A percentile compares a stretch with the other conserved stretches of the same genome.
phyloP scores from a whole-genome alignment of 2,113 vertebrate genomes.

The Oncorhynchus masou region DNA sequence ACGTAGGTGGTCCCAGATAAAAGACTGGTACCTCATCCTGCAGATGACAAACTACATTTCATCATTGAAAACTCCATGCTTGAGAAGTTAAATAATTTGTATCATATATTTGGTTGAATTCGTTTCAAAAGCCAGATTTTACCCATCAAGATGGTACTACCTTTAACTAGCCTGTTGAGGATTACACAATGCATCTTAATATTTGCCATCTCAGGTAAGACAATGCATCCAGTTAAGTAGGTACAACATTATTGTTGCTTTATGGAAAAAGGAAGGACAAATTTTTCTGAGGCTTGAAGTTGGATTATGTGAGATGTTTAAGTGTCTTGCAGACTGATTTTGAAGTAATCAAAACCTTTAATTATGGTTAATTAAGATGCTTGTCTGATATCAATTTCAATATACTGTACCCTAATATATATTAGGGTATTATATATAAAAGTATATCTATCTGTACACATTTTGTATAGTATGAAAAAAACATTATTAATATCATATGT shows the following conservation, averaged over 20 bases:
- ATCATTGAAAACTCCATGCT: background rate
- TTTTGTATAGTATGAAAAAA: too few relatives aligned
- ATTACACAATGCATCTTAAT: constrained; percentile 15
- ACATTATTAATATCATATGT: too few relatives aligned
- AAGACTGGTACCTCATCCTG: constrained; percentile 13
- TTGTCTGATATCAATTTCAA: background rate
- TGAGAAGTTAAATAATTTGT: background rate
- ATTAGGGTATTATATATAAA: too few relatives aligned
- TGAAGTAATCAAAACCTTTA: too few relatives aligned
- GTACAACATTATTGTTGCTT: too few relatives aligned
- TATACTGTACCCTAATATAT: background rate
- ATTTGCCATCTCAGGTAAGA: constrained; percentile 36
- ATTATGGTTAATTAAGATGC: background rate
- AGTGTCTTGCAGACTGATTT: too few relatives aligned
- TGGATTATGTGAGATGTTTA: too few relatives aligned
- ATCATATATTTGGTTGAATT: background rate
- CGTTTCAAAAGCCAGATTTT: background rate
- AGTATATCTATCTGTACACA: too few relatives aligned
- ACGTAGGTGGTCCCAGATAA: background rate
- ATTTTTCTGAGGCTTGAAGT: too few relatives aligned
- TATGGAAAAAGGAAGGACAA: too few relatives aligned
- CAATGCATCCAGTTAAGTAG: background rate
- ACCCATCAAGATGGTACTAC: constrained; percentile 28
- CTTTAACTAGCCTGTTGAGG: constrained; percentile 9
- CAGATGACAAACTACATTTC: background rate